Base-by-base conservation (phyloP, 2,113 vertebrate species). In the Scartelaos histophorus region DNA sequence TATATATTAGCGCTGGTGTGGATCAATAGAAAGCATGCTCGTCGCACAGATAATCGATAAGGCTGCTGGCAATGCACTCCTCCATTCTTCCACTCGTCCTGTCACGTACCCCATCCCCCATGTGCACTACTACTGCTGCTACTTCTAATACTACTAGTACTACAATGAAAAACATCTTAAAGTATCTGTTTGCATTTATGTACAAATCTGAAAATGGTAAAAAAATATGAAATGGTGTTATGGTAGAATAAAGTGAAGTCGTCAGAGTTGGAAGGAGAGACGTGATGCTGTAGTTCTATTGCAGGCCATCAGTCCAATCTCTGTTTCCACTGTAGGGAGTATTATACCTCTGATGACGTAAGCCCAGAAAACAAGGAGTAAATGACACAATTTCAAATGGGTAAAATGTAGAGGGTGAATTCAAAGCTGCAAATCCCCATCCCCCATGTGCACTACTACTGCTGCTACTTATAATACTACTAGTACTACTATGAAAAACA, bases 31-130 rank as follows among this genome's bases (percentile, higher is more conserved):
- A 75, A 5, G 35, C 0, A 9, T 61, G 38, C 12, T 61, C 67
- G 67, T 76, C 80, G 56, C 69, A 49, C 71, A 68, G 54, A 78
- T 81, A 66, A 82, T 88, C 80, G 71, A 87, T 87, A 84, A 35
- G 74, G 46, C 57, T 74, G 78, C 69, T 24, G 29, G 19, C 13
- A 66, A 70, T 45, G 47, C 67, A 21, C 46, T 7, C 66, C 66
- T 76, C 66, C 67, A 73, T 66, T 82, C 62, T 12, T 22, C 19
- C 66, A 19, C 72, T 38, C 54, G 56, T 62, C 77, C 76, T 29
- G 1, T 35, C 78, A 51, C 72, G 54, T 72, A 61, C 78, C 76
- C 64, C 64, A 66, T 66, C 45, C 65, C 78, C 58, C 72, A 53
- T 64, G 15, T 1, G 21, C 24, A 24, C 22, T 3, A 25, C 10